A percentile compares a stretch with the other conserved stretches of the same genome.
Conservation (phyloP, 2,113 vertebrate species). For the Chrysemys picta region DNA sequence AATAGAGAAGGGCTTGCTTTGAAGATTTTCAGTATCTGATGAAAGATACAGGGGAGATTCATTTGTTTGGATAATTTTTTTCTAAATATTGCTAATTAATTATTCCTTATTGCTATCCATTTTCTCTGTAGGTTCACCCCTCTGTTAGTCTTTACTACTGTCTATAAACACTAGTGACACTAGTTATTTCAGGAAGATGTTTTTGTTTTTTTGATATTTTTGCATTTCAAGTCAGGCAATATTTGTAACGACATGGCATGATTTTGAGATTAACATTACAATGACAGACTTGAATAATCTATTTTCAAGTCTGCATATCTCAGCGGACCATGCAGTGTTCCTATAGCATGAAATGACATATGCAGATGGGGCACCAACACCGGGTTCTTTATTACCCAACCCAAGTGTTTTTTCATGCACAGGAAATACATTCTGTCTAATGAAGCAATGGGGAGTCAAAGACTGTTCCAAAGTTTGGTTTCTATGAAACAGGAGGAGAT, state of each 20-base stretch:
- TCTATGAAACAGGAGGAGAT: conserved; percentile 45
- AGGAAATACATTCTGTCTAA: conserved; percentile 36
- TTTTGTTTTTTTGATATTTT: background rate
- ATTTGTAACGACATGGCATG: background rate
- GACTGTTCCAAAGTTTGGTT: background rate
- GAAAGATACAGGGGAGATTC: background rate
- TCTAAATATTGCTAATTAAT: background rate
- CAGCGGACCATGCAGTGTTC: conserved; percentile 10
- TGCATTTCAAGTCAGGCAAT: background rate
- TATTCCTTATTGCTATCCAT: background rate
- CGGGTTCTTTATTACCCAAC: background rate
- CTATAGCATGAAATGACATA: conserved; percentile 23
- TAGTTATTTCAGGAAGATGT: background rate
- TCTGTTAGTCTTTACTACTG: fast-evolving
- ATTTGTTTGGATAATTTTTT: background rate
- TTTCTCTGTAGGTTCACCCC: background rate
- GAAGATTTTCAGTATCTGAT: background rate
- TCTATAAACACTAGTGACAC: background rate
- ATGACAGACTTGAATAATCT: background rate
- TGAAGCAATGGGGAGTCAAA: conserved; percentile 41
- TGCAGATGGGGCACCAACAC: conserved; percentile 19
- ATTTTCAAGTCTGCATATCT: background rate
- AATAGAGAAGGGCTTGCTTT: background rate
- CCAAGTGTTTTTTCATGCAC: conserved; percentile 25
- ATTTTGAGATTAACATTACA: background rate